A percentile compares a stretch with the other conserved stretches of the same genome.
Evolutionary conservation across 1,140 invertebrate species (phyloP).

Genomic region (Dendrolimus punctatus): DNA sequence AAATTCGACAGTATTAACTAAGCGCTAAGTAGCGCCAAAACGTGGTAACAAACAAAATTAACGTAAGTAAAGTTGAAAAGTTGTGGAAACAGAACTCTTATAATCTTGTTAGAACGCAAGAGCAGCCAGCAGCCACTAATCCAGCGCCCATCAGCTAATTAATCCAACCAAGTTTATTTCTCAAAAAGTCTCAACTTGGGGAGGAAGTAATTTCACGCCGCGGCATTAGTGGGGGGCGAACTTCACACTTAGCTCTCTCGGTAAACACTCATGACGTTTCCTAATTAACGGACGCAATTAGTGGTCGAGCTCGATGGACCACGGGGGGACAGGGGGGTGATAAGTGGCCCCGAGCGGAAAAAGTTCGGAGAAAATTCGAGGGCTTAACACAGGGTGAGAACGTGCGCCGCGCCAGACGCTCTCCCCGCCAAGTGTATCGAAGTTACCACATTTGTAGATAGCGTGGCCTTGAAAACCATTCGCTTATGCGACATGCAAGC

Average conservation of each 20-base stretch:
- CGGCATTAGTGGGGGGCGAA: constrained; percentile 53
- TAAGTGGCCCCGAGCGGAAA: constrained; percentile 56
- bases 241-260: constrained; percentile 68
- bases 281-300: constrained; percentile 71
- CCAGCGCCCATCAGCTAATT: constrained; percentile 67
- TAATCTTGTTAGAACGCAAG: constrained; percentile 64
- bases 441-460: neutral
- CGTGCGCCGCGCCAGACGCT: constrained; percentile 27
- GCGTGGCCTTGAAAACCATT: constrained; percentile 2
- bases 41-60: constrained; percentile 46
- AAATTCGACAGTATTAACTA: constrained; percentile 1
- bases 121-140: constrained; percentile 59
- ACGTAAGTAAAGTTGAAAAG: constrained; percentile 58
- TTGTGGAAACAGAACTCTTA: constrained; percentile 62
- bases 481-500: neutral
- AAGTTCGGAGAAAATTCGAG: constrained; percentile 59
- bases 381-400: constrained; percentile 37
- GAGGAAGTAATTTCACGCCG: constrained; percentile 60
- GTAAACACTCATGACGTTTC: constrained; percentile 71
- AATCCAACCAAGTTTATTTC: constrained; percentile 66
- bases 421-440: neutral
- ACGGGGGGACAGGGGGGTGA: constrained; percentile 33
- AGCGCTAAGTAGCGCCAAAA: constrained; percentile 11
- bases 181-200: constrained; percentile 63
- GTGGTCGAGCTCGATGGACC: constrained; percentile 53